phyloP scores from a whole-genome alignment of 2,888 invertebrate genomes.

The Hirtodrosophila duncani region DNA sequence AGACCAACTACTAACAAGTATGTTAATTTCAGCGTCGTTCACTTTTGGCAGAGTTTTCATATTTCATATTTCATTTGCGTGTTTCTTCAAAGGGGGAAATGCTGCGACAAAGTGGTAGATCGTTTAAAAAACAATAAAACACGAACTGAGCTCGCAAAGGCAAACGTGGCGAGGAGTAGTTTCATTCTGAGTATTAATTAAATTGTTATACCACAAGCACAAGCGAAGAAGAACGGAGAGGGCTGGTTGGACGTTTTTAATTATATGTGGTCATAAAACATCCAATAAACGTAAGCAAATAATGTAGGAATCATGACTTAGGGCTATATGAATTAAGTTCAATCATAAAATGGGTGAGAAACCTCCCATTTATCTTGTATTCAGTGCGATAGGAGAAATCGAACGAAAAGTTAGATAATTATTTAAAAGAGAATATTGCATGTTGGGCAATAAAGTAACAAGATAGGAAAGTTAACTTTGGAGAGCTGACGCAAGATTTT shows the following conservation, averaged over 20 bases:
- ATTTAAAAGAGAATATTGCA: too few relatives aligned
- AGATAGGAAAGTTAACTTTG: too few relatives aligned
- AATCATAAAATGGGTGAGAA: conserved; percentile 25
- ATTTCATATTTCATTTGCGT: conserved; percentile 65
- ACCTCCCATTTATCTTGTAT: conserved; percentile 18
- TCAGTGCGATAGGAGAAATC: too few relatives aligned
- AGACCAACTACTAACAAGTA: conserved; percentile 44
- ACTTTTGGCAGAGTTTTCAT: conserved; percentile 47
- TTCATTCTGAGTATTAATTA: conserved; percentile 53
- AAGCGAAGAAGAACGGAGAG: conserved; percentile 3
- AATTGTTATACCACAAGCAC: conserved; percentile 61
- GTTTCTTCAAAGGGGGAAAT: conserved; percentile 38
- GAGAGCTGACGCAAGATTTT: too few relatives aligned
- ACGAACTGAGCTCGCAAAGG: conserved; percentile 34
- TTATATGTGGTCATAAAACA: conserved; percentile 49
- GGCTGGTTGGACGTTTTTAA: conserved; percentile 36
- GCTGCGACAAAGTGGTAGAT: conserved; percentile 66
- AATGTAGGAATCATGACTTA: too few relatives aligned
- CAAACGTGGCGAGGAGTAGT: conserved; percentile 27
- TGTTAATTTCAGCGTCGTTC: conserved; percentile 62
- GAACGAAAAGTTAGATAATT: too few relatives aligned
- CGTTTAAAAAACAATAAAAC: conserved; percentile 74
- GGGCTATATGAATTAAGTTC: conserved; percentile 22
- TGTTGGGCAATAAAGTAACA: too few relatives aligned
- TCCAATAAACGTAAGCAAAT: conserved; percentile 53